phyloP scores from a whole-genome alignment of 2,888 invertebrate species.

The Camptogramma bilineatum region DNA sequence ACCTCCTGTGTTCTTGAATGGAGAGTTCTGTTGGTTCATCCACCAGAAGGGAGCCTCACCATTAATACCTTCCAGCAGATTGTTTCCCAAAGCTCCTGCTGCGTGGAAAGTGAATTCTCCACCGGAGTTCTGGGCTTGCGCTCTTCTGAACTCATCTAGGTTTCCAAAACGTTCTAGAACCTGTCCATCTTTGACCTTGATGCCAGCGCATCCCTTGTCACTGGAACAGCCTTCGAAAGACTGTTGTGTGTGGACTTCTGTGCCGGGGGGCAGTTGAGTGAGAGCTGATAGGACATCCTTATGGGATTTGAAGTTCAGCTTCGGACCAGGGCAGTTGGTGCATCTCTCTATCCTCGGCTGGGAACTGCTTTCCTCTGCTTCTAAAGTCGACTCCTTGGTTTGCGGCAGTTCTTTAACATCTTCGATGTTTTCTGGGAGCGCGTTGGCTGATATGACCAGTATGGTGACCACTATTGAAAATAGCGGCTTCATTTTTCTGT shows the following conservation, averaged over 20 bases:
- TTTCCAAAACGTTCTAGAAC: constrained; percentile 75
- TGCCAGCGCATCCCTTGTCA: constrained; percentile 78
- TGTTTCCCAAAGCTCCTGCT: constrained; percentile 59
- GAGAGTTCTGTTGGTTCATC: constrained; percentile 85
- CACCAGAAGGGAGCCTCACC: constrained; percentile 85
- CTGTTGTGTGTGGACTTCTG: constrained; percentile 74
- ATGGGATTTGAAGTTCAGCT: constrained; percentile 60
- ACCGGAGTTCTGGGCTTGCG: constrained; percentile 59
- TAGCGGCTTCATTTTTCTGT: constrained; percentile 82
- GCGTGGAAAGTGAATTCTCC: constrained; percentile 75
- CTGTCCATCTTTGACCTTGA: constrained; percentile 78
- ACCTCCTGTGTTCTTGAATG: constrained; percentile 77
- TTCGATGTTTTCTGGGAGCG: constrained; percentile 69
- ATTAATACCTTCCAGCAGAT: constrained; percentile 63
- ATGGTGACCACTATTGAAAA: constrained; percentile 72
- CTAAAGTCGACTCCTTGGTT: constrained; percentile 61
- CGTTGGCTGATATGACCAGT: constrained; percentile 64
- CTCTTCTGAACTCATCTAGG: constrained; percentile 68
- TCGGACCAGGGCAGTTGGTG: constrained; percentile 60
- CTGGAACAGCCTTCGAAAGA: constrained; percentile 75
- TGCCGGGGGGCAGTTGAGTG: constrained; percentile 64
- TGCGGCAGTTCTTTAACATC: constrained; percentile 69
- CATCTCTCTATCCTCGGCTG: constrained; percentile 70
- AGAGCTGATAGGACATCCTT: constrained; percentile 65
- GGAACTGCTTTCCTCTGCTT: constrained; percentile 66